These are phyloP conservation scores for Radopholus similis DNA, from an alignment of 1,140 invertebrate species.

Conservation along the genomic window DNA sequence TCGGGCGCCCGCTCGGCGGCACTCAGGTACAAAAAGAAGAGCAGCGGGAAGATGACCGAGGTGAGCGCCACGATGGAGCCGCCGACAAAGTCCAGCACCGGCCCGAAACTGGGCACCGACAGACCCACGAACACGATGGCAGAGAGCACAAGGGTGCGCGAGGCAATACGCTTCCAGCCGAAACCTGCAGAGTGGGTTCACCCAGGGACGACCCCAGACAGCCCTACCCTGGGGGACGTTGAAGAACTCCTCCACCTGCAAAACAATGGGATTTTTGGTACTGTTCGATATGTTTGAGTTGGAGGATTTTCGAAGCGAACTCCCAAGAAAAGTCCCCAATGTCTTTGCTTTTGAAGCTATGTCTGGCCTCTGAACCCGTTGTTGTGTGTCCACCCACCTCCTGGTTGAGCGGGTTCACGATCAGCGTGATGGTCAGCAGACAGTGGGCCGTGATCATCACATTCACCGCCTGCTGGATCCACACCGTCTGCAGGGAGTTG, in stretches of 20 bases:
- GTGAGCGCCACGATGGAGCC: conserved; percentile 77
- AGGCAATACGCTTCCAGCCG: conserved; percentile 71
- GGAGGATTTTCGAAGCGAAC: no score
- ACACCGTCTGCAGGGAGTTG: conserved; percentile 46
- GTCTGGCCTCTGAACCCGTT: no score
- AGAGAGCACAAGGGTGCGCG: conserved; percentile 71
- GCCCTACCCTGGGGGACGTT: conserved; percentile 42
- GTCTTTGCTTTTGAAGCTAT: no score
- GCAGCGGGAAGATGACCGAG: conserved; percentile 76
- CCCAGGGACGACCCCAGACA: background rate
- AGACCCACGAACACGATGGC: conserved; percentile 74
- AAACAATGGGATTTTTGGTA: no score
- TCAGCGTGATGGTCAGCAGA: conserved; percentile 48
- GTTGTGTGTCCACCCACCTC: no score
- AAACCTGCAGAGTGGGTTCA: conserved; percentile 68
- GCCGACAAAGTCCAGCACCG: conserved; percentile 80
- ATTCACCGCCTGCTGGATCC: conserved; percentile 54
- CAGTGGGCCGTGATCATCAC: conserved; percentile 60
- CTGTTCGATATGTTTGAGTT: no score
- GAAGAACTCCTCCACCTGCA: conserved; percentile 56
- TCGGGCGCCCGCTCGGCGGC: conserved; percentile 41
- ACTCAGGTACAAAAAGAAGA: conserved; percentile 72
- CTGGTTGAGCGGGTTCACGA: conserved; percentile 59
- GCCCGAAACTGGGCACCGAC: conserved; percentile 77
- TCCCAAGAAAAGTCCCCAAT: no score